Evolutionary conservation across 2,113 vertebrate genomes (phyloP).

Genomic region (Pollachius pollachius): DNA sequence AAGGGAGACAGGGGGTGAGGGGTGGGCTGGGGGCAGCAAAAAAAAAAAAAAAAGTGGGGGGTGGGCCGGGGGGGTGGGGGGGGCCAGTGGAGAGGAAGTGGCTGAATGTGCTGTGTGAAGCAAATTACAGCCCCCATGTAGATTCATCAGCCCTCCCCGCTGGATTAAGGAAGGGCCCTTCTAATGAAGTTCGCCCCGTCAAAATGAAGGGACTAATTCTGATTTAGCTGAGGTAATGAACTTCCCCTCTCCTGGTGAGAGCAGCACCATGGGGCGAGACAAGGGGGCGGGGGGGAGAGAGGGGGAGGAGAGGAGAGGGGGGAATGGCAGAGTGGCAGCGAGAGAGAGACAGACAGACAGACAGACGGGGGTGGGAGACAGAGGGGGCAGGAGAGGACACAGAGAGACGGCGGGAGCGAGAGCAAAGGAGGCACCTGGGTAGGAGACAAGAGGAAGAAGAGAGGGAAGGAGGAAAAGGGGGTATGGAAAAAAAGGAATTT

Average conservation of each 20-base stretch:
- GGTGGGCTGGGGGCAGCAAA: background rate
- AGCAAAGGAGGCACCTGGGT: constrained; percentile 29
- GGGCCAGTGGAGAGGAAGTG: constrained; percentile 71
- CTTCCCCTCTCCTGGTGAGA: constrained; percentile 98
- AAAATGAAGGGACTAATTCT: constrained; percentile 99
- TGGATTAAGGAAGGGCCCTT: constrained; percentile 97
- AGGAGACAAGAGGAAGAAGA: constrained; percentile 32
- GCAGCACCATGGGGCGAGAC: constrained; percentile 93
- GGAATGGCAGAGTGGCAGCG: constrained; percentile 42
- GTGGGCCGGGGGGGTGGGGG: constrained; percentile 28
- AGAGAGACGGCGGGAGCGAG: constrained; percentile 25
- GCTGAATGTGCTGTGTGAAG: constrained; percentile 92
- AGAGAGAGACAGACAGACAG: constrained; percentile 24
- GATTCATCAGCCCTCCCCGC: constrained; percentile 97
- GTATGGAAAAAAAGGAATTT: constrained; percentile 85
- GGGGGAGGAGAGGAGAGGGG: constrained; percentile 27
- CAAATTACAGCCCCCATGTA: constrained; percentile 94
- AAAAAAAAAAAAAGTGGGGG: constrained; percentile 24
- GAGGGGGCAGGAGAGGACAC: constrained; percentile 38
- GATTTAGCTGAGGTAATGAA: constrained; percentile 99
- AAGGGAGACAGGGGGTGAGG: constrained; percentile 53
- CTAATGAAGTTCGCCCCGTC: constrained; percentile 99
- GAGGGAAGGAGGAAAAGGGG: too few relatives aligned
- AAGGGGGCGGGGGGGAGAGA: constrained; percentile 83
- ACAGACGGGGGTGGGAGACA: constrained; percentile 30